Conservation (phyloP, 2,113 vertebrate genomes). For the Thamnophis sirtalis region DNA sequence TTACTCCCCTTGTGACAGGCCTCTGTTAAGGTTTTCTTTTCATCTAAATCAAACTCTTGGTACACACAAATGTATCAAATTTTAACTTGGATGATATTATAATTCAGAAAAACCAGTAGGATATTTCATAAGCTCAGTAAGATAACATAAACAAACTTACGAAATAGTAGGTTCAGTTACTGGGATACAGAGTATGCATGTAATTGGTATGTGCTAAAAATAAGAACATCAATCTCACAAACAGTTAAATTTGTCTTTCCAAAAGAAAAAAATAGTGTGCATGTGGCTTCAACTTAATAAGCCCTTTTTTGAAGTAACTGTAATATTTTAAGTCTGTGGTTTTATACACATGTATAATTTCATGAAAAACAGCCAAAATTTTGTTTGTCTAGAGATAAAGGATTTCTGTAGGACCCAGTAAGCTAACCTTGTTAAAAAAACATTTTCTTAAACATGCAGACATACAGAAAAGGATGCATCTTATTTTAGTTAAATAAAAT, state of each 20-base stretch:
- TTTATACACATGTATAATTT: conserved; percentile 56
- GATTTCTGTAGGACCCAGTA: conserved; percentile 41
- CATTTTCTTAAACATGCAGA: conserved; percentile 31
- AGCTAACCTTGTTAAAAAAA: conserved; percentile 51
- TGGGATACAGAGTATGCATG: background rate
- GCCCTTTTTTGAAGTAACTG: conserved; percentile 47
- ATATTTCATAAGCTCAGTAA: background rate
- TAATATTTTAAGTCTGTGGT: conserved; percentile 55
- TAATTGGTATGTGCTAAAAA: conserved; percentile 1
- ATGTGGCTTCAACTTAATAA: conserved; percentile 21
- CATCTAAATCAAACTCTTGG: background rate
- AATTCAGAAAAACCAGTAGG: background rate
- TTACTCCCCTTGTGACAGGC: background rate
- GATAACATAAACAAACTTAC: conserved; percentile 19
- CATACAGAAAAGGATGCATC: conserved; percentile 41
- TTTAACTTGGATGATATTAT: background rate
- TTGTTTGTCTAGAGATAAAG: conserved; percentile 58
- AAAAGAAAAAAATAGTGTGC: conserved; percentile 43
- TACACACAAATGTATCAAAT: background rate
- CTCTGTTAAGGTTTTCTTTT: accelerated
- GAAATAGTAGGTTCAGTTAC: background rate
- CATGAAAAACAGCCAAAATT: conserved; percentile 47
- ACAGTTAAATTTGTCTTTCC: conserved; percentile 20
- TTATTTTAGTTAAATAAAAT: conserved; percentile 23
- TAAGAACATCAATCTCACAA: background rate